Base-by-base conservation (phyloP, 1,140 invertebrate genomes). In the Drosophila fuyamai region DNA sequence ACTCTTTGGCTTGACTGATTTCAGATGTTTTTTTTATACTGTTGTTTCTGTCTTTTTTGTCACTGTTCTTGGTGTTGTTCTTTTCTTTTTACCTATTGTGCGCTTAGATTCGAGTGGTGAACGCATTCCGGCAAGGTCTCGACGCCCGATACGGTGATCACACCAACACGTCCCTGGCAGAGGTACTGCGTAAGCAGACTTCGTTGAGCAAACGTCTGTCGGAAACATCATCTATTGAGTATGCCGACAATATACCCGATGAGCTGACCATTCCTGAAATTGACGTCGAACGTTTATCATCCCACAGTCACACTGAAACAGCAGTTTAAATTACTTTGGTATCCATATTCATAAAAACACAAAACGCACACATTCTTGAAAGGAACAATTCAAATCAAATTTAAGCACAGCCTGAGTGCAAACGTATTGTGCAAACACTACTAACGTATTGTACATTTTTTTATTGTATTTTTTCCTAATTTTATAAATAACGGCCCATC, bases 41-140 rank as follows among this genome's bases (percentile, higher is more conserved):
- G 60, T 67, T 68, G 54, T 89, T 67, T 74, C 48, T 70, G 60
- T 77, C 73, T 68, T 56, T 78, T 60, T 80, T 89, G 77, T 89
- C 79, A 88, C 70, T 85, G 82, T 88, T 80, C 27, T 89, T 54
- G 75, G 73, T 77, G 77, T 81, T 90, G 76, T 75, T 89, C 54
- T 82, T 84, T 66, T 85, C 68, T 85, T 86, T 82, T 66, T 81
- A 68, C 48, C 70, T 53, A 27, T 56, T 61, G 58, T 73, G 41
- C 57, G 62, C 47, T 46, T 96, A 98, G 98, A 99, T 99, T 94
- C 97, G 98, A 95, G 98, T 99, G 95, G 98, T 99, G 94, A 99
- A 99, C 95, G 98, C 98, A 94, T 99, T 99, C 95, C 97, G 98
- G 94, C 98, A 98, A 95, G 98, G 97, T 93, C 95, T 99, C 94